A percentile compares a stretch with the other conserved stretches of the same genome.
Evolutionary conservation across 2,113 vertebrate genomes (phyloP).

Genomic region (Pungitius pungitius): DNA sequence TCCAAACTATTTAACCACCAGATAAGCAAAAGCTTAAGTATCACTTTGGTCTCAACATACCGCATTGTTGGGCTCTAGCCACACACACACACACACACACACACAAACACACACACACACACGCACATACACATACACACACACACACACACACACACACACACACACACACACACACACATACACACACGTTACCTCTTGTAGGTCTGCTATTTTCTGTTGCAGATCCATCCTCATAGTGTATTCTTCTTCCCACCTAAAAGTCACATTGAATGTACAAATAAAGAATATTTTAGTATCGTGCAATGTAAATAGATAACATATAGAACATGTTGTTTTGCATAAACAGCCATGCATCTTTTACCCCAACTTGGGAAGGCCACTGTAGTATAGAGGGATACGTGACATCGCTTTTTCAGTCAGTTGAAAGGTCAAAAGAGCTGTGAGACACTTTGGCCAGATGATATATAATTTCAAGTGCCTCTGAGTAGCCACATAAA

Average conservation of each 20-base stretch:
- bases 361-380: not conserved
- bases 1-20: not conserved
- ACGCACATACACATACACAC: not conserved
- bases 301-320: not conserved
- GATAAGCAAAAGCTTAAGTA: not conserved
- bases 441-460: not conserved
- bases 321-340: not conserved
- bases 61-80: not conserved
- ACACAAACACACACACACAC: not conserved
- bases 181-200: slow-evolving; percentile 89
- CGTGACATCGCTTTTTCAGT: not conserved
- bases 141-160: not conserved
- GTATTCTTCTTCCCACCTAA: slow-evolving; percentile 96
- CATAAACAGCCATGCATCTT: not conserved
- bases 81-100: no score
- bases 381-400: not conserved
- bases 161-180: no score
- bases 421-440: not conserved
- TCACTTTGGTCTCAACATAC: not conserved
- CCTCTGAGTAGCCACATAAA: not conserved
- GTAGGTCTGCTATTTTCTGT: slow-evolving; percentile 88
- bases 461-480: not conserved
- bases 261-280: slow-evolving; percentile 25
- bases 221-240: slow-evolving; percentile 90
- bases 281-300: not conserved